Percentiles rank a stretch among this genome's conserved stretches.
phyloP scores from a whole-genome alignment of 2,113 vertebrate genomes.

The Tupaia tana region DNA sequence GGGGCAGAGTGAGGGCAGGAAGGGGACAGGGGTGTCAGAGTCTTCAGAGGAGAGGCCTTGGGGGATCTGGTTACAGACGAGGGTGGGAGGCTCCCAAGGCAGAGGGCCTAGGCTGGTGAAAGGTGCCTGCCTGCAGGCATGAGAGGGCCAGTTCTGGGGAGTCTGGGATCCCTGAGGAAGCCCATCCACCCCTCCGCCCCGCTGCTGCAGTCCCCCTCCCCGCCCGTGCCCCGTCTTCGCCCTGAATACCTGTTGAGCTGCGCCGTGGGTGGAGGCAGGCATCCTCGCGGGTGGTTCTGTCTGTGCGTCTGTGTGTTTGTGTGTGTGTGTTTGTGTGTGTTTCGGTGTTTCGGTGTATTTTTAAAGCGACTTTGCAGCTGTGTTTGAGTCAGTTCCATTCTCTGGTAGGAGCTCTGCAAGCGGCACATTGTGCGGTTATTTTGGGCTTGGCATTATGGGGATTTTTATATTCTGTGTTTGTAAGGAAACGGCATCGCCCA shows the following conservation, averaged over 20 bases:
- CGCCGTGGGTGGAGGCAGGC: not conserved
- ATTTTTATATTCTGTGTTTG: slow-evolving; percentile 65
- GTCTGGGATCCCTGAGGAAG: not conserved
- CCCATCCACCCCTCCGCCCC: fast-evolving
- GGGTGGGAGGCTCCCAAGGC: too few relatives aligned
- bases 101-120: not conserved
- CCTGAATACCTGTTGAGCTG: not conserved
- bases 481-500: not conserved
- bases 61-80: too few relatives aligned
- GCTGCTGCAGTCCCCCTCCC: not conserved
- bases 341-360: slow-evolving; percentile 62
- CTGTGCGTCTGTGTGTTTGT: not conserved
- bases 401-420: not conserved
- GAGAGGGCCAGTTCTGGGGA: too few relatives aligned
- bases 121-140: too few relatives aligned
- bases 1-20: not conserved
- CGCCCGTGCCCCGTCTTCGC: not conserved
- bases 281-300: not conserved
- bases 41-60: not conserved
- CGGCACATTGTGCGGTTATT: slow-evolving; percentile 61
- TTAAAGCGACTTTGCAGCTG: slow-evolving; percentile 69
- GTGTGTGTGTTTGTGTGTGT: not conserved
- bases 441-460: slow-evolving; percentile 69
- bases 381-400: slow-evolving; percentile 33
- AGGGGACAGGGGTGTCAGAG: not conserved